A percentile compares a stretch with the other conserved stretches of the same genome.
phyloP scores from a whole-genome alignment of 1,140 invertebrate species.

The Macrosteles quadrilineatus region DNA sequence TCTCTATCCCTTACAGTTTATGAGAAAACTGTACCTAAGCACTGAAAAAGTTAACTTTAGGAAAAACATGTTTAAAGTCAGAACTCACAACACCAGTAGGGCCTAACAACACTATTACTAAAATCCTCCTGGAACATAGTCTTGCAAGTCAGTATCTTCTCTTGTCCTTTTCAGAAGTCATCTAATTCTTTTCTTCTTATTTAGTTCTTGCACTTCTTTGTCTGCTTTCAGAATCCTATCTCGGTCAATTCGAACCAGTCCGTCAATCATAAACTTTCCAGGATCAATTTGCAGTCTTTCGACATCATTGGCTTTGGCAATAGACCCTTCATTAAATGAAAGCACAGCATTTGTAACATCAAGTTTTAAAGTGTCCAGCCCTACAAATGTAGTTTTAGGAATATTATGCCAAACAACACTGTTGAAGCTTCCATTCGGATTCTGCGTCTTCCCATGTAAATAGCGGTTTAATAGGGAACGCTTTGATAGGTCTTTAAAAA shows the following conservation, averaged over 20 bases:
- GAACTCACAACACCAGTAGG: too few species aligned
- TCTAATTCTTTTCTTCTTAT: constrained; percentile 20
- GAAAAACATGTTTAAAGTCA: constrained; percentile 6
- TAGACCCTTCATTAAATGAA: constrained; percentile 11
- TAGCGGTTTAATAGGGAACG: background rate
- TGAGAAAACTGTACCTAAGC: constrained; percentile 27
- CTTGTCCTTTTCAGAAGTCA: constrained; percentile 19
- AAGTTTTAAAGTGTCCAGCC: constrained; percentile 5
- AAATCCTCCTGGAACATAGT: constrained; percentile 4
- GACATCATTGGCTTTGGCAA: background rate
- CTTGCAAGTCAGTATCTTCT: constrained; percentile 1
- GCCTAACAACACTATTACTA: background rate
- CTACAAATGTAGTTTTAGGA: too few species aligned
- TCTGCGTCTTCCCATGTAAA: too few species aligned
- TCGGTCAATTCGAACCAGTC: constrained; percentile 3
- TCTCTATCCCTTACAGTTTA: constrained; percentile 1
- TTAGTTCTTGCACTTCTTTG: constrained; percentile 6
- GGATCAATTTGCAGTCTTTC: background rate
- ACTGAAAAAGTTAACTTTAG: constrained; percentile 5
- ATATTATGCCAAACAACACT: too few species aligned
- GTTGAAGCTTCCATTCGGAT: constrained; percentile 6
- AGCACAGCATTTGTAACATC: background rate
- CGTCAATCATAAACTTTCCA: constrained; percentile 2
- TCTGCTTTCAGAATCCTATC: background rate
- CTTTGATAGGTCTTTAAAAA: constrained; percentile 36